Evolutionary conservation across 2,888 invertebrate genomes (phyloP).

Genomic region (Rhagophthalmus giganteus): DNA sequence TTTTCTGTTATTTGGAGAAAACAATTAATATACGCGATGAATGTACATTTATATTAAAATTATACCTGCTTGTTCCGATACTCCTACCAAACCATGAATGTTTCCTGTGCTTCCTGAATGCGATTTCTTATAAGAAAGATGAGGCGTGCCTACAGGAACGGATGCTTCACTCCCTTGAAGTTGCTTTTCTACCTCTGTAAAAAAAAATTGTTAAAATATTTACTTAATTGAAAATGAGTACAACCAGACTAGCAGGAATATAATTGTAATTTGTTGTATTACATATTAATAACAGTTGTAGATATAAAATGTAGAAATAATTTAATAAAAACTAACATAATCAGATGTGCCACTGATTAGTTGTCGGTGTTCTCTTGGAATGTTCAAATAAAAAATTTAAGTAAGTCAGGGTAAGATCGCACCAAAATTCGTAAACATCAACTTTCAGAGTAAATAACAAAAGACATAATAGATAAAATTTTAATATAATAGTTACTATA

Average conservation of each 20-base stretch:
- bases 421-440: too few relatives aligned
- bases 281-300: neutral
- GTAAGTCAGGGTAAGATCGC: too few relatives aligned
- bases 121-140: conserved; percentile 65
- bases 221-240: too few relatives aligned
- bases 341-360: neutral
- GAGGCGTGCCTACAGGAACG: conserved; percentile 58
- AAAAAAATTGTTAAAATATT: conserved; percentile 9
- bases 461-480: too few relatives aligned
- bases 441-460: too few relatives aligned
- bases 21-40: too few relatives aligned
- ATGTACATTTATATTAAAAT: neutral
- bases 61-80: conserved; percentile 45
- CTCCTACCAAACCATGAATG: conserved; percentile 58
- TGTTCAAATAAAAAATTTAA: too few relatives aligned
- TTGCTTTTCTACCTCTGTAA: conserved; percentile 91
- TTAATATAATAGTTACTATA: too few relatives aligned
- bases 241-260: too few relatives aligned
- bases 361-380: neutral
- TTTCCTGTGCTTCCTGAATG: conserved; percentile 66
- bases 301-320: neutral
- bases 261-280: neutral
- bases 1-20: conserved; percentile 22
- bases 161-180: conserved; percentile 70
- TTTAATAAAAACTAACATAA: neutral